phyloP scores from a whole-genome alignment of 2,113 vertebrate species.

The Scopus umbretta region DNA sequence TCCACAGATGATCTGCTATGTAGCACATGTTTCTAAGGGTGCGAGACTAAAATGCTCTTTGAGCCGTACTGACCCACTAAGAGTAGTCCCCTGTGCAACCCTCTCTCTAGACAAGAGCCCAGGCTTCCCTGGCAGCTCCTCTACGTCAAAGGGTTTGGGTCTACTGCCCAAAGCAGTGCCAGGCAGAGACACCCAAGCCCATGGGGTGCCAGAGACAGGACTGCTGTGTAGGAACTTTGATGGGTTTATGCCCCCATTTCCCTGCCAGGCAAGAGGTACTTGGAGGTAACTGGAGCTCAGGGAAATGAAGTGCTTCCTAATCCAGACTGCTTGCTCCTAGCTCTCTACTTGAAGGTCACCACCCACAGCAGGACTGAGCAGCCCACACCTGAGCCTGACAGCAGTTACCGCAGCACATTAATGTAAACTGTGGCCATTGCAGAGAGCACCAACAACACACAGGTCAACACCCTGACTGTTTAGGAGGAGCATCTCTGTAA shows the following conservation, averaged over 20 bases:
- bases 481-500: not conserved
- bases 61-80: not conserved
- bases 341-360: not conserved
- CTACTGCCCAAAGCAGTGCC: not conserved
- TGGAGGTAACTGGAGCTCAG: not conserved
- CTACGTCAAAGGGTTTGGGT: not conserved
- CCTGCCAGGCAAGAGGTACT: not conserved
- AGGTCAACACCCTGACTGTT: not conserved
- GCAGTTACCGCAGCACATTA: rapidly evolving
- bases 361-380: not conserved
- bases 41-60: not conserved
- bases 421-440: not conserved
- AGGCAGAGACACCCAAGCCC: not conserved
- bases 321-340: not conserved
- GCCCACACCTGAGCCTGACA: not conserved
- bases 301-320: not conserved
- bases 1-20: not conserved
- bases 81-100: not conserved
- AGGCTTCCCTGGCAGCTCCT: not conserved
- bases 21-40: not conserved
- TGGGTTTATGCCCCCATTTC: not conserved
- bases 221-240: not conserved
- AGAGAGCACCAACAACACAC: rapidly evolving
- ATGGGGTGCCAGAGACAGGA: not conserved
- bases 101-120: not conserved